Base-by-base conservation (phyloP, 2,797 vertebrate genomes). In the Gymnothorax javanicus region DNA sequence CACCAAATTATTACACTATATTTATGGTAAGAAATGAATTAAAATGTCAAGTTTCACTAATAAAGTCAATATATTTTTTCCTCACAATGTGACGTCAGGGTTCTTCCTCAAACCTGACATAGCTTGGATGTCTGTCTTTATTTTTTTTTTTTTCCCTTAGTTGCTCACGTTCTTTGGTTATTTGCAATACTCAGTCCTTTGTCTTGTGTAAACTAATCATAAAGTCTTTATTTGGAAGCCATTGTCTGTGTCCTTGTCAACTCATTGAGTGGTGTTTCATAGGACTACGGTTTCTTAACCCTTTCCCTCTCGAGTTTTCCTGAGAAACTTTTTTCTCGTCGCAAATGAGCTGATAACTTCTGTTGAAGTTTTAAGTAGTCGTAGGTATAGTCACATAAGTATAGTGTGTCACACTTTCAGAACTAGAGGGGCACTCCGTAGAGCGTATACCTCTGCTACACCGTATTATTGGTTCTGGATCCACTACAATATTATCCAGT, bases 121-220 rank as follows among this genome's bases (percentile, higher is more conserved):
- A 2, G 33, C 33, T 43, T 43, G 33, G 33, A 43, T 43, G 33
- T 43, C 33, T 43, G 33, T 43, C 89, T 69, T 25, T 57, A 4
- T 69, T 20, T 52, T 82, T 60, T 23, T 67, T 6, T 83, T 86
- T 89, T 77, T 50, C 7, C 27, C 17, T 59, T 95, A 94, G 85
- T 95, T 95, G 93, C n/a, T 93, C 94, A 54, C 56, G 87, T 91
- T 91, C 92, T 27, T 79, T 27, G 33, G 60, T 94, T 95, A 95
- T 89, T 90, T 91, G 92, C 91, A 73, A 93, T 94, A 91, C 84
- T 85, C 69, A 89, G 87, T 85, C 71, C 84, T 87, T 50, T 88
- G 43, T 91, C 75, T 88, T 89, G 79, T 89, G 82, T 85, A 87
- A 81, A 67, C 86, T 87, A 81, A 88, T 87, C 86, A 89, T 89